Percentiles rank a stretch among this genome's conserved stretches.
Conservation (phyloP, 1,140 invertebrate genomes). For the Papilio helenus region DNA sequence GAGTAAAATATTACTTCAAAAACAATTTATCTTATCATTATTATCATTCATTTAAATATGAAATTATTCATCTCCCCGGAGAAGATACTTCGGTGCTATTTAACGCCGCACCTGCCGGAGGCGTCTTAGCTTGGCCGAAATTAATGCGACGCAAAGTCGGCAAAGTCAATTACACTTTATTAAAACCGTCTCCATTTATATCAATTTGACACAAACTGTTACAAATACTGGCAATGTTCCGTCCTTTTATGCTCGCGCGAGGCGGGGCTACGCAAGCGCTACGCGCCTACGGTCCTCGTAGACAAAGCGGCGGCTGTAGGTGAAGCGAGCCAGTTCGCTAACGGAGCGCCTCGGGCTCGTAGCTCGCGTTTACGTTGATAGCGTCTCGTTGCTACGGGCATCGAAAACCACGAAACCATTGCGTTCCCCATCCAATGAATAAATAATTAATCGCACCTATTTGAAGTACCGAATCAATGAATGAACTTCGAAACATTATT, state of each 20-base stretch:
- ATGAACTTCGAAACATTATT: constrained; percentile 57
- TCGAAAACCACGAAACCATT: constrained; percentile 49
- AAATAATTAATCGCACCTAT: constrained; percentile 77
- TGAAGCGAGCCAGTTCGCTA: constrained; percentile 71
- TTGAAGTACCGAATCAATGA: constrained; percentile 70
- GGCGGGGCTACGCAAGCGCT: constrained; percentile 80
- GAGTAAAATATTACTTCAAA: constrained; percentile 38
- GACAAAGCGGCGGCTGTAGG: constrained; percentile 70
- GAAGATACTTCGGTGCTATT: constrained; percentile 75
- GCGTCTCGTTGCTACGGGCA: constrained; percentile 45
- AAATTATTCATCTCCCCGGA: constrained; percentile 77
- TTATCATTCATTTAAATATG: constrained; percentile 81
- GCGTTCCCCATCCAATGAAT: constrained; percentile 69
- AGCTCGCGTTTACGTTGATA: constrained; percentile 46
- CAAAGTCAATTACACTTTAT: constrained; percentile 83
- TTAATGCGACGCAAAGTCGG: constrained; percentile 81
- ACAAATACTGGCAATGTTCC: constrained; percentile 83
- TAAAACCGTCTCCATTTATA: constrained; percentile 83
- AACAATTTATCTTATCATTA: constrained; percentile 78
- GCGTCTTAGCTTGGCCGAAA: constrained; percentile 81
- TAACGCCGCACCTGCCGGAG: constrained; percentile 79
- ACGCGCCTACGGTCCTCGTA: constrained; percentile 62
- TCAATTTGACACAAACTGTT: constrained; percentile 83
- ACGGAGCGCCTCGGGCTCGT: constrained; percentile 63
- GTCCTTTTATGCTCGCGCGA: constrained; percentile 78